These are phyloP conservation scores for Trichopria drosophilae DNA, from an alignment of 2,888 invertebrate genomes.

Conservation along the genomic window DNA sequence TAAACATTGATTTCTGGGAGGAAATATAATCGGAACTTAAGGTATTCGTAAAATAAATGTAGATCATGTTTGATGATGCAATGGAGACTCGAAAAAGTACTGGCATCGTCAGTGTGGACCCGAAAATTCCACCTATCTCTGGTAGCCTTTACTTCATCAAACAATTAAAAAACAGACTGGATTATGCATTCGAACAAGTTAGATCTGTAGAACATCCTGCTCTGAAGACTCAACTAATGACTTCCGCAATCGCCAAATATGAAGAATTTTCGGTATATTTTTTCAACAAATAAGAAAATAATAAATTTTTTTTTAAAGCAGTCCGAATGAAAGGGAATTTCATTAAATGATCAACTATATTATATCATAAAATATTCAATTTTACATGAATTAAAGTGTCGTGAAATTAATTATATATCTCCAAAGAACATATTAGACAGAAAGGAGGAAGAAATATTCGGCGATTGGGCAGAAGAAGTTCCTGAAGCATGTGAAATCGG, in stretches of 20 bases:
- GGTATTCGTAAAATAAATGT: neutral
- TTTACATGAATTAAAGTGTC: slow-evolving; percentile 1
- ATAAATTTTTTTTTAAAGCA: too few species aligned
- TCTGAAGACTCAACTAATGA: slow-evolving; percentile 40
- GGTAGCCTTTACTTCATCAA: slow-evolving; percentile 74
- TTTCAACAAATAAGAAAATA: too few species aligned
- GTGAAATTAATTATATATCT: neutral
- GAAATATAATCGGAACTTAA: neutral
- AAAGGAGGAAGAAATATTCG: slow-evolving; percentile 67
- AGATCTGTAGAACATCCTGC: slow-evolving; percentile 69
- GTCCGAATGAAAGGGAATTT: too few species aligned
- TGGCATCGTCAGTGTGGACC: slow-evolving; percentile 60
- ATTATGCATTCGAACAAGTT: slow-evolving; percentile 65
- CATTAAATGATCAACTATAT: neutral
- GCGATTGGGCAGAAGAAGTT: slow-evolving; percentile 71
- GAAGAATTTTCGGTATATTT: slow-evolving; percentile 43
- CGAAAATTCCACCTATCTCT: slow-evolving; percentile 75
- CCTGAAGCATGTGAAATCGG: slow-evolving; percentile 67
- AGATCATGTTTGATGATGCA: slow-evolving; percentile 45
- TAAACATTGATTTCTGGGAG: neutral
- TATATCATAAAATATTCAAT: neutral
- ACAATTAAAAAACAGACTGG: slow-evolving; percentile 67
- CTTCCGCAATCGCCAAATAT: slow-evolving; percentile 41
- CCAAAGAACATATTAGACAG: slow-evolving; percentile 62
- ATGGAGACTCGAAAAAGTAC: slow-evolving; percentile 29